phyloP scores from a whole-genome alignment of 2,888 invertebrate genomes.

The Sarcophaga subvicina region DNA sequence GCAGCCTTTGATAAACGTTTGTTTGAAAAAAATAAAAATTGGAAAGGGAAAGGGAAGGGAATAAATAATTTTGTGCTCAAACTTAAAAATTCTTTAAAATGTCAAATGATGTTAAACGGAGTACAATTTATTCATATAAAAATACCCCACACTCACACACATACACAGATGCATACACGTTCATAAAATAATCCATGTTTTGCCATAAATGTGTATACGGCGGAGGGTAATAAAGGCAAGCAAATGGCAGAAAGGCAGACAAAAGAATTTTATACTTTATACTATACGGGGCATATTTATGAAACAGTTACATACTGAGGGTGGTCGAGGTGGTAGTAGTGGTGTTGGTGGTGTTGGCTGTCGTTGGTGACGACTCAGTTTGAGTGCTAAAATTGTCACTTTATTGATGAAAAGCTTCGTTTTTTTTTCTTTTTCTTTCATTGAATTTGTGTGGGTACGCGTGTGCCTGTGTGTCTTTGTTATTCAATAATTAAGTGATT shows the following conservation, averaged over 20 bases:
- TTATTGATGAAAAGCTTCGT: conserved; percentile 68
- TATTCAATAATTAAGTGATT: conserved; percentile 68
- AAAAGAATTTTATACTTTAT: conserved; percentile 33
- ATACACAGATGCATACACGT: conserved; percentile 17
- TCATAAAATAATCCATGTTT: conserved; percentile 51
- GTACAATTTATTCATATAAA: conserved; percentile 62
- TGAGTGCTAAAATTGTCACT: conserved; percentile 68
- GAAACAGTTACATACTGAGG: conserved; percentile 42
- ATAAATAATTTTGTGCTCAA: conserved; percentile 56
- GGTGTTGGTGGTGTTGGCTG: conserved; percentile 31
- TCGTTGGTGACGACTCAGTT: conserved; percentile 36
- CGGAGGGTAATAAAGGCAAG: conserved; percentile 16
- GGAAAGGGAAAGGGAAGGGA: background rate
- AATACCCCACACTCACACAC: background rate
- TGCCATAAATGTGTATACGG: conserved; percentile 29
- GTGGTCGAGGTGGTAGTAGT: conserved; percentile 18
- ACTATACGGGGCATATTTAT: conserved; percentile 40
- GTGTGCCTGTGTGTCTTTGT: conserved; percentile 34
- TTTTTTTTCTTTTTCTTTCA: conserved; percentile 2
- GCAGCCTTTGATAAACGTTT: conserved; percentile 45
- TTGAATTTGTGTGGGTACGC: background rate
- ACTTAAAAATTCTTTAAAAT: conserved; percentile 52
- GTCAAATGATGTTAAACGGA: conserved; percentile 67
- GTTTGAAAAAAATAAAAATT: background rate
- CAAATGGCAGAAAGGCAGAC: background rate